These are phyloP conservation scores for Lysandra coridon DNA, from an alignment of 2,888 invertebrate genomes.

Conservation along the genomic window DNA sequence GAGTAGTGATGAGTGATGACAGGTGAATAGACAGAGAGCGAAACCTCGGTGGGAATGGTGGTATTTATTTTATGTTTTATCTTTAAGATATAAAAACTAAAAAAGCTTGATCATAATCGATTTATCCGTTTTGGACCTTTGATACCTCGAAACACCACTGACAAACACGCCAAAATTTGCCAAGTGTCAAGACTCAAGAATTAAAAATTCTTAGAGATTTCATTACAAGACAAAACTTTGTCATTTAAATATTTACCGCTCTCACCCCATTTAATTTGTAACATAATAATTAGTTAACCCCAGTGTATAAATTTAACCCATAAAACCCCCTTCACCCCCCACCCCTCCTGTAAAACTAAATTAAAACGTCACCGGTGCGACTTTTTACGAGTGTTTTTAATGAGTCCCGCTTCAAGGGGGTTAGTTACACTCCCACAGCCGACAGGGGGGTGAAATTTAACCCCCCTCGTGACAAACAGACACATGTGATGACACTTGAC, in stretches of 20 bases:
- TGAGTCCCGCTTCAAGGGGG: constrained; percentile 27
- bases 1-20: too few species aligned
- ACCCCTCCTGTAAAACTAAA: background rate
- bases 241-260: background rate
- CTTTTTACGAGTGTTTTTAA: constrained; percentile 35
- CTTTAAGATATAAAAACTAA: too few species aligned
- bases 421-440: background rate
- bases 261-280: background rate
- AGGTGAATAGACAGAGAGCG: too few species aligned
- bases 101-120: too few species aligned
- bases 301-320: constrained; percentile 7
- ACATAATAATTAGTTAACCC: constrained; percentile 9
- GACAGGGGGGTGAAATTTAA: background rate
- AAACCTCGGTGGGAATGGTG: too few species aligned
- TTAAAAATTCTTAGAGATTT: too few species aligned
- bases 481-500: constrained; percentile 10
- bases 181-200: too few species aligned
- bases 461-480: background rate
- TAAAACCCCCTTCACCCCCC: background rate
- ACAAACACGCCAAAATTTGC: too few species aligned
- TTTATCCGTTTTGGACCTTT: too few species aligned
- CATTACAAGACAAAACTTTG: background rate
- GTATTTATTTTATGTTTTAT: too few species aligned
- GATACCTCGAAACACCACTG: too few species aligned
- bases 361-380: constrained; percentile 24